A percentile compares a stretch with the other conserved stretches of the same genome.
These are phyloP conservation scores for Chloroceryle aenea DNA, from an alignment of 2,113 vertebrate genomes.

Conservation along the genomic window DNA sequence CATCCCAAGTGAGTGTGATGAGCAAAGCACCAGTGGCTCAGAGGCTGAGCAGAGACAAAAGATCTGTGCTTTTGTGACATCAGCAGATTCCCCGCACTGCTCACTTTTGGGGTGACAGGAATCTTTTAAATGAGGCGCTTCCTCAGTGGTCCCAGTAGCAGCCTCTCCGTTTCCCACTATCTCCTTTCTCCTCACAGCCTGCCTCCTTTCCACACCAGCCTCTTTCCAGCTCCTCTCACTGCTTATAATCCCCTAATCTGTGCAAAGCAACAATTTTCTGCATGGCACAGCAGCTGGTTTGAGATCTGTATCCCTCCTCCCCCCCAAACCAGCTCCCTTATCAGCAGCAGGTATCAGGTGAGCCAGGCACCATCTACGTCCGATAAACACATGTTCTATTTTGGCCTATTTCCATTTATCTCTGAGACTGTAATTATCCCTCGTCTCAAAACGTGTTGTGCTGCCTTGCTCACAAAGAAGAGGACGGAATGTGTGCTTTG, in stretches of 20 bases:
- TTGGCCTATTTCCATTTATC: slow-evolving; percentile 46
- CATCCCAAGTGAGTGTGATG: neutral
- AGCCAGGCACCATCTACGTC: slow-evolving; percentile 40
- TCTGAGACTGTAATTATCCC: neutral
- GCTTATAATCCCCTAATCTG: slow-evolving; percentile 68
- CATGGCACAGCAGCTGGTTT: neutral
- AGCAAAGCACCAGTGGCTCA: neutral
- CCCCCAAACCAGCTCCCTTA: neutral
- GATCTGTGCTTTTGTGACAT: neutral
- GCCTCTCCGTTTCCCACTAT: neutral
- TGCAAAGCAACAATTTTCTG: slow-evolving; percentile 49
- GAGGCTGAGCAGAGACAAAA: neutral
- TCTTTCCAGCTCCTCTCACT: slow-evolving; percentile 7
- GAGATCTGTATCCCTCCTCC: slow-evolving; percentile 21
- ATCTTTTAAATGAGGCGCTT: neutral
- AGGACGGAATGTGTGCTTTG: fast-evolving
- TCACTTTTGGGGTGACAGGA: neutral
- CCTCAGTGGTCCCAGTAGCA: neutral
- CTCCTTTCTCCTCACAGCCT: neutral
- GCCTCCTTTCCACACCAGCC: slow-evolving; percentile 13
- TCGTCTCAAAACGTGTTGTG: neutral
- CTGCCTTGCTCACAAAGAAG: neutral
- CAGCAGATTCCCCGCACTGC: neutral
- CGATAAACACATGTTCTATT: slow-evolving; percentile 45
- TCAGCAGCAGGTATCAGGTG: slow-evolving; percentile 52